phyloP scores from a whole-genome alignment of 1,140 invertebrate genomes.

The Drosophila jambulina region DNA sequence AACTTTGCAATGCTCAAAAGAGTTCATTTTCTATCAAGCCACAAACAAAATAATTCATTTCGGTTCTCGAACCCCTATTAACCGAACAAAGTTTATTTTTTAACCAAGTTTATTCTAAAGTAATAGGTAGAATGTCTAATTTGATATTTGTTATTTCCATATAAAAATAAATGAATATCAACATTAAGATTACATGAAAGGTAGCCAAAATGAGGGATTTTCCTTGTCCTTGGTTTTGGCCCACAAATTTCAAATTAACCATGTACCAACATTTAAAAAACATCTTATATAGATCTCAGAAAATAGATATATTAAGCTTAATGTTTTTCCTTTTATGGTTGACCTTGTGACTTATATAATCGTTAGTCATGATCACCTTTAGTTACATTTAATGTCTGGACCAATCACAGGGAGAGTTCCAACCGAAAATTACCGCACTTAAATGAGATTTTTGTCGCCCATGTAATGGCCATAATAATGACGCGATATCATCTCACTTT shows the following conservation, averaged over 20 bases:
- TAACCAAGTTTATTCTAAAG: neutral
- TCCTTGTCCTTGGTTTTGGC: neutral
- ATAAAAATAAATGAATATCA: neutral
- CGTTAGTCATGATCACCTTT: constrained; percentile 8
- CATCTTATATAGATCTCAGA: neutral
- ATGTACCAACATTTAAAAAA: neutral
- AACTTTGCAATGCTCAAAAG: neutral
- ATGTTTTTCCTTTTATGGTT: neutral
- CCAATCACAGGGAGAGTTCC: constrained; percentile 1
- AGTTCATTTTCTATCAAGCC: neutral
- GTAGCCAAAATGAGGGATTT: neutral
- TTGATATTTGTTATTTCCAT: neutral
- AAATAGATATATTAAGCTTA: neutral
- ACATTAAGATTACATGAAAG: neutral
- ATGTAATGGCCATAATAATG: constrained; percentile 17
- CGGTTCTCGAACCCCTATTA: neutral
- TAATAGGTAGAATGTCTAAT: neutral
- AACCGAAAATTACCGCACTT: constrained; percentile 12
- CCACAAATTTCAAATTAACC: neutral
- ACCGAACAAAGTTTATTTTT: neutral
- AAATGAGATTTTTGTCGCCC: constrained; percentile 17
- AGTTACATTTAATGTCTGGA: neutral
- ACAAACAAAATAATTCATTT: neutral
- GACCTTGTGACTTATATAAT: neutral
- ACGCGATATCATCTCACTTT: constrained; percentile 29